These are phyloP conservation scores for Elanoides forficatus DNA, from an alignment of 2,113 vertebrate species.

Conservation along the genomic window DNA sequence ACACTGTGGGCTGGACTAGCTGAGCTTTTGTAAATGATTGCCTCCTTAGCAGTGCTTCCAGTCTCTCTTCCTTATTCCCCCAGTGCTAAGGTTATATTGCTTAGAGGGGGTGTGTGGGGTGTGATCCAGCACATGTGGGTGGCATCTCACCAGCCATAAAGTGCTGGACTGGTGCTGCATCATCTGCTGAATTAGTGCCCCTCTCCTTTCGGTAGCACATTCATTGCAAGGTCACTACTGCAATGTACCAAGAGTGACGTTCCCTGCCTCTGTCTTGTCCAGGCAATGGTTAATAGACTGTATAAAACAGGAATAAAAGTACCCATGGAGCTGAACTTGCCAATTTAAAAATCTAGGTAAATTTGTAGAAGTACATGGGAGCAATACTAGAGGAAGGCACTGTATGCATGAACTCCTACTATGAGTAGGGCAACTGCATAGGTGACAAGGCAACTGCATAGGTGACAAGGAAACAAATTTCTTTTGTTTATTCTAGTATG, in stretches of 20 bases:
- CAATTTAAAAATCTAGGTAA: not conserved
- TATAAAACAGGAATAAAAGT: not conserved
- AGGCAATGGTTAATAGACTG: not conserved
- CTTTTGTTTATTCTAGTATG: not conserved
- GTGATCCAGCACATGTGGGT: not conserved
- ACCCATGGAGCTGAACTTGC: not conserved
- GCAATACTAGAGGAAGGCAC: not conserved
- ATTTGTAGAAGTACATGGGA: not conserved
- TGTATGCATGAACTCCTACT: no score
- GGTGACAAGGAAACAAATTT: not conserved
- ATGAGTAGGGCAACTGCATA: not conserved
- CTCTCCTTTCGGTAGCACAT: not conserved
- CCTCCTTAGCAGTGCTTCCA: not conserved
- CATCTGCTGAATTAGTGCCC: not conserved
- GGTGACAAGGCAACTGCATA: not conserved
- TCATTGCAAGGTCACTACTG: not conserved
- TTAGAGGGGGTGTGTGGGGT: no score
- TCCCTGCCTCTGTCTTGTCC: not conserved
- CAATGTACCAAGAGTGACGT: not conserved
- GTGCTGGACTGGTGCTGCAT: not conserved
- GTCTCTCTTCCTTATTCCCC: not conserved
- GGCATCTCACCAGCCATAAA: not conserved
- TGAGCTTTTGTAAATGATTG: not conserved
- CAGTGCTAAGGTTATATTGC: not conserved
- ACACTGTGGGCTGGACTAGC: not conserved